Percentiles rank a stretch among this genome's conserved stretches.
Conservation (phyloP, 2,888 invertebrate genomes). For the Chaitophorus viminalis region DNA sequence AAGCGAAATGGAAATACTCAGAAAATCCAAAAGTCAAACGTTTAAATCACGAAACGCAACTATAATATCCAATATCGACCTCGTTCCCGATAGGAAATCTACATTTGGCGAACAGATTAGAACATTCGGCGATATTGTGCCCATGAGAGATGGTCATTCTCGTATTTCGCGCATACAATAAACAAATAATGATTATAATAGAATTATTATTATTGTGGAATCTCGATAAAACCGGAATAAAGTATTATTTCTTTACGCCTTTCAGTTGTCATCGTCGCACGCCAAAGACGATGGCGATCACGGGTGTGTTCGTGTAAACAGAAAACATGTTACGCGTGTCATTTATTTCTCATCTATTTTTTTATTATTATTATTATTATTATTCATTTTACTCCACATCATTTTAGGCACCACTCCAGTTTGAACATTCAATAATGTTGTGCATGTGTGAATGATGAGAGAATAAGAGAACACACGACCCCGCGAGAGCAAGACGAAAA, state of each 20-base stretch:
- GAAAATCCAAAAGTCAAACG: background rate
- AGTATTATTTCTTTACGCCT: background rate
- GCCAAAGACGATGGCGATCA: background rate
- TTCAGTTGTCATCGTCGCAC: background rate
- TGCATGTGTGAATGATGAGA: background rate
- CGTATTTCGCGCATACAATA: no score
- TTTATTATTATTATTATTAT: no score
- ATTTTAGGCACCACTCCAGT: slow-evolving; percentile 38
- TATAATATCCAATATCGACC: background rate
- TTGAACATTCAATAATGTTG: slow-evolving; percentile 27
- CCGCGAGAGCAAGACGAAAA: slow-evolving; percentile 1
- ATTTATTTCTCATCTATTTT: background rate
- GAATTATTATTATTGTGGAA: background rate
- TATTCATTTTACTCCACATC: background rate
- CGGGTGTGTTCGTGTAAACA: background rate
- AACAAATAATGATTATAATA: background rate
- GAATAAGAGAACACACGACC: background rate
- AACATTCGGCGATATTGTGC: background rate
- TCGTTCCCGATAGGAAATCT: background rate
- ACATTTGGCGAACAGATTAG: background rate
- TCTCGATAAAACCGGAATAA: background rate
- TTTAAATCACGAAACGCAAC: background rate
- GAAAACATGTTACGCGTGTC: slow-evolving; percentile 44
- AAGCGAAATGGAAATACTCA: background rate
- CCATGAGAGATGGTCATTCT: background rate